Evolutionary conservation across 2,113 vertebrate genomes (phyloP).

Genomic region (Elephantulus edwardii): DNA sequence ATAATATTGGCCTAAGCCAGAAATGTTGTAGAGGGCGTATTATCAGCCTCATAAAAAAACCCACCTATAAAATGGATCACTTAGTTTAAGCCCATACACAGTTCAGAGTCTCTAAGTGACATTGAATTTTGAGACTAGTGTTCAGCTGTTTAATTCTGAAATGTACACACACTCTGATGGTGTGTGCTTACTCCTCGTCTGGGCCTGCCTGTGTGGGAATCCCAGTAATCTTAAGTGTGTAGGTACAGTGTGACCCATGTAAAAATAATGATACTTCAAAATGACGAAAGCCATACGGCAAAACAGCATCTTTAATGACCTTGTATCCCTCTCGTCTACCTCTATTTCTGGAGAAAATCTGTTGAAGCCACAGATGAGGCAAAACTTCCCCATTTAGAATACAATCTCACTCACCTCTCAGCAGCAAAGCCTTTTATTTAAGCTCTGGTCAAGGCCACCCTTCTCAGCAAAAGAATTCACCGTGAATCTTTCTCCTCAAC

Average conservation of each 20-base stretch:
- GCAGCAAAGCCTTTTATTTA: slow-evolving; percentile 40
- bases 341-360: slow-evolving; percentile 26
- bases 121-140: not conserved
- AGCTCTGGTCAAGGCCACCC: slow-evolving; percentile 32
- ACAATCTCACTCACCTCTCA: slow-evolving; percentile 30
- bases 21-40: not conserved
- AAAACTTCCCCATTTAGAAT: slow-evolving; percentile 6
- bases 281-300: not conserved
- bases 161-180: not conserved
- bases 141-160: not conserved
- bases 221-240: not conserved
- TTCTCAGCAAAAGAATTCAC: slow-evolving; percentile 36
- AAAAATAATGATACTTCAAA: not conserved
- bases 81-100: not conserved
- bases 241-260: not conserved
- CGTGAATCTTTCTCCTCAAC: not conserved
- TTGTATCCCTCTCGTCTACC: not conserved
- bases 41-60: not conserved
- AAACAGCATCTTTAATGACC: not conserved
- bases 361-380: not conserved
- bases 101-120: not conserved
- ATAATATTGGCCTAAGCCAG: not conserved
- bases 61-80: not conserved
- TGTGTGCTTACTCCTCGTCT: not conserved
- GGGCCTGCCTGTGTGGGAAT: not conserved